Percentiles rank a stretch among this genome's conserved stretches.
Conservation (phyloP, 2,888 invertebrate genomes). For the Dyspetes luteomarginatus region DNA sequence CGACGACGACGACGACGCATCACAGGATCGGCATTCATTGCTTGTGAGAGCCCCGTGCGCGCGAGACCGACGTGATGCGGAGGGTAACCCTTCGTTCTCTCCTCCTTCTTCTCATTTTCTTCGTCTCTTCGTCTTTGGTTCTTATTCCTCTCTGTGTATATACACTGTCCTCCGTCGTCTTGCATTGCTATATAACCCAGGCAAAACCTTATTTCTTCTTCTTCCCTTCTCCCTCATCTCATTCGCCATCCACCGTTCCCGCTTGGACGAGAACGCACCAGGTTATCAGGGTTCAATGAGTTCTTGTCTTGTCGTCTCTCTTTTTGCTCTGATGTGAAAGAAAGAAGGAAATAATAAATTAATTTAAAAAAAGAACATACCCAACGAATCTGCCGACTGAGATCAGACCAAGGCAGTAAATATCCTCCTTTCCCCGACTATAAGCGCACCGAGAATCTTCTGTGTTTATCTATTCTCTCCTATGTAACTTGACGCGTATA, state of each 20-base stretch:
- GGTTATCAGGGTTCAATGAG: conserved; percentile 66
- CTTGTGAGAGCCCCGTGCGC: conserved; percentile 67
- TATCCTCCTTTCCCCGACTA: conserved; percentile 70
- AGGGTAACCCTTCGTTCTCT: conserved; percentile 51
- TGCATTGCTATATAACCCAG: conserved; percentile 47
- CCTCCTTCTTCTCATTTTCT: conserved; percentile 43
- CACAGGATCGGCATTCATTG: conserved; percentile 82
- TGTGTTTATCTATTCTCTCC: conserved; percentile 28
- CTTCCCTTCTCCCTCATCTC: conserved; percentile 63
- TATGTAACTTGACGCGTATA: not conserved
- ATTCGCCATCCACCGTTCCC: conserved; percentile 39
- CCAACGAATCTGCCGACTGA: conserved; percentile 75
- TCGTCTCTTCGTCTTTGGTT: conserved; percentile 47
- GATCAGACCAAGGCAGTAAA: conserved; percentile 77
- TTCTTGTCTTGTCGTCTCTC: conserved; percentile 66
- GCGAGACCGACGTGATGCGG: conserved; percentile 59
- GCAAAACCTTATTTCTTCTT: conserved; percentile 69
- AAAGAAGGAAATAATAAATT: conserved; percentile 42
- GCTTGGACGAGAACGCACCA: conserved; percentile 43
- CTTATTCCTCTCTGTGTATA: conserved; percentile 61
- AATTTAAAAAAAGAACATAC: no score
- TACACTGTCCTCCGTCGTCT: conserved; percentile 33
- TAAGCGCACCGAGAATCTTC: conserved; percentile 29
- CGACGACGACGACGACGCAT: conserved; percentile 76
- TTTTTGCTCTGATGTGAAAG: conserved; percentile 15